Evolutionary conservation across 2,888 invertebrate species (phyloP).

Genomic region (Orthosia cruda): DNA sequence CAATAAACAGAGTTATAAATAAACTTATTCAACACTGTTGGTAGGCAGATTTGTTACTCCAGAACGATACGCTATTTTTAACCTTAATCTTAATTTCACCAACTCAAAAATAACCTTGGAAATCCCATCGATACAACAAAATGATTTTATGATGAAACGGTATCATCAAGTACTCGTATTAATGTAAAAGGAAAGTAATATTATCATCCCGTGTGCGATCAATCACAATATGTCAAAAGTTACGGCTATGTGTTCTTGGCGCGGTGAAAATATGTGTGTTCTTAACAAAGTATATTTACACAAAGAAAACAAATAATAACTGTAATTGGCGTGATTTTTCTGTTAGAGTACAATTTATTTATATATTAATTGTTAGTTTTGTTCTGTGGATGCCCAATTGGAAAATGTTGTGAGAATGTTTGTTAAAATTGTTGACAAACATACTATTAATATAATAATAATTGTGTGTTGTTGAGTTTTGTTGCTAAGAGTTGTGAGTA

Average conservation of each 20-base stretch:
- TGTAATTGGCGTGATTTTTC: slow-evolving; percentile 51
- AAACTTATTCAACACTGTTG: not conserved
- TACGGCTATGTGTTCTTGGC: slow-evolving; percentile 50
- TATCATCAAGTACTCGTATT: slow-evolving; percentile 65
- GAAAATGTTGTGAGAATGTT: not conserved
- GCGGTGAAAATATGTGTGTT: slow-evolving; percentile 57
- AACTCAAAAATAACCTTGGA: slow-evolving; percentile 22
- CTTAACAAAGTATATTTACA: slow-evolving; percentile 57
- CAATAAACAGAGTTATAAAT: not conserved
- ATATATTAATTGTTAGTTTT: slow-evolving; percentile 43
- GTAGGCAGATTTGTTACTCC: not conserved
- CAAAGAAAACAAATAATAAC: slow-evolving; percentile 57
- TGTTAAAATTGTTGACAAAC: slow-evolving; percentile 1
- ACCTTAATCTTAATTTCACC: slow-evolving; percentile 20
- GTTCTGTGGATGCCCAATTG: slow-evolving; percentile 23
- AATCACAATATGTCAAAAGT: slow-evolving; percentile 76
- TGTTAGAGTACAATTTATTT: slow-evolving; percentile 24
- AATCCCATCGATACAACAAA: slow-evolving; percentile 46
- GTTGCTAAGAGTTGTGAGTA: not conserved
- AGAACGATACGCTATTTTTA: slow-evolving; percentile 5
- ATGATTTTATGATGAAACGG: slow-evolving; percentile 56
- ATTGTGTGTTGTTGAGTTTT: not conserved
- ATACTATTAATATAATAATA: too few species aligned
- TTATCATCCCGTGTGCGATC: slow-evolving; percentile 71
- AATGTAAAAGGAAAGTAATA: slow-evolving; percentile 71